These are phyloP conservation scores for Lates calcarifer DNA, from an alignment of 2,113 vertebrate species.

Conservation along the genomic window DNA sequence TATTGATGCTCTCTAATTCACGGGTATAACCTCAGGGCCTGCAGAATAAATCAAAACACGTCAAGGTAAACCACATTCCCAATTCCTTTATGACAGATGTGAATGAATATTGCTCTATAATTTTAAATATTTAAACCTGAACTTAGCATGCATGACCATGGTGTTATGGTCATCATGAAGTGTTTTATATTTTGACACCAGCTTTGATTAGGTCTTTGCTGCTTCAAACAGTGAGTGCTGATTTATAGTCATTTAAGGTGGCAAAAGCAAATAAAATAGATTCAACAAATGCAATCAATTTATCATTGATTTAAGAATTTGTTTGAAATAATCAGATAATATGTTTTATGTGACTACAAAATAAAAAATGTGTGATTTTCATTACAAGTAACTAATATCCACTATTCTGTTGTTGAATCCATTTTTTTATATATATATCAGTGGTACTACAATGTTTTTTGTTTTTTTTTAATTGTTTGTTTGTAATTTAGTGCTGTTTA, in stretches of 20 bases:
- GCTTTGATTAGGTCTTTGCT: constrained; percentile 56
- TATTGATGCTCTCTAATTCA: constrained; percentile 81
- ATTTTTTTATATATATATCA: constrained; percentile 6
- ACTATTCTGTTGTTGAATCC: not conserved
- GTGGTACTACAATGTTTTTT: not conserved
- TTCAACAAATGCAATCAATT: constrained; percentile 6
- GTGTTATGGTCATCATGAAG: constrained; percentile 26
- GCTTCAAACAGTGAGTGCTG: constrained; percentile 27
- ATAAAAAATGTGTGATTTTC: not conserved
- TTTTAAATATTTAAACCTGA: constrained; percentile 70
- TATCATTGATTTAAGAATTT: constrained; percentile 1
- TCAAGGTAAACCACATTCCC: constrained; percentile 77
- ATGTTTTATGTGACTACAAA: constrained; percentile 2
- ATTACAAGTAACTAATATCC: not conserved
- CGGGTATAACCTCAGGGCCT: constrained; percentile 74
- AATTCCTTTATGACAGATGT: constrained; percentile 75
- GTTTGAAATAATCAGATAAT: constrained; percentile 18
- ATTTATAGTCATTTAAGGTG: constrained; percentile 41
- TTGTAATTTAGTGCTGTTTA: constrained; percentile 20
- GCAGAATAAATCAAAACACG: constrained; percentile 82
- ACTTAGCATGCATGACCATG: constrained; percentile 46
- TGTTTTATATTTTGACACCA: constrained; percentile 30
- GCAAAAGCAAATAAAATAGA: constrained; percentile 14
- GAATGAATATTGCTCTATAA: constrained; percentile 69
- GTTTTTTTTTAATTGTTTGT: constrained; percentile 1